A percentile compares a stretch with the other conserved stretches of the same genome.
Conservation (phyloP, 2,888 invertebrate genomes). For the Mythimna vitellina region DNA sequence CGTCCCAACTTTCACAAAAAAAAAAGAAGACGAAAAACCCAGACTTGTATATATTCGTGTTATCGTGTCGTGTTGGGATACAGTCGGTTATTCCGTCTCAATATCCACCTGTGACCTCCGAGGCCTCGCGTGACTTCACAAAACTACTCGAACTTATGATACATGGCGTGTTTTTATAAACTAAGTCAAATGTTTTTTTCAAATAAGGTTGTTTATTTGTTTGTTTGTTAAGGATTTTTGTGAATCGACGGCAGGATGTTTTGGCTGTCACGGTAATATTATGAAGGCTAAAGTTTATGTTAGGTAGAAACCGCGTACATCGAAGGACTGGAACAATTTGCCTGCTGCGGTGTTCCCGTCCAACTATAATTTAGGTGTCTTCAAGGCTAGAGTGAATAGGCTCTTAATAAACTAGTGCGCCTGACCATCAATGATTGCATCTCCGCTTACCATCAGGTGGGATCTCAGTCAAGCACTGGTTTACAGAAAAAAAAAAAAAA, state of each 20-base stretch:
- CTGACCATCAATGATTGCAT: too few species aligned
- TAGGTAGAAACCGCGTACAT: too few species aligned
- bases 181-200: constrained; percentile 9
- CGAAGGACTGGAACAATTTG: too few species aligned
- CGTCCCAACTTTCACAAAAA: constrained; percentile 21
- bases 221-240: background rate
- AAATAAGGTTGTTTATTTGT: background rate
- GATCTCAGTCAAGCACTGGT: too few species aligned
- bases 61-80: constrained; percentile 21
- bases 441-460: too few species aligned
- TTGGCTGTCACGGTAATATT: background rate
- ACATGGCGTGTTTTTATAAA: constrained; percentile 9
- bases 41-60: background rate
- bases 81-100: constrained; percentile 20
- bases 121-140: constrained; percentile 23
- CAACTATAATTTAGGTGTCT: too few species aligned
- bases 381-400: too few species aligned
- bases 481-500: too few species aligned
- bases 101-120: constrained; percentile 39
- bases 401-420: too few species aligned
- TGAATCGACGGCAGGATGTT: background rate
- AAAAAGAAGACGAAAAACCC: constrained; percentile 12
- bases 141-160: constrained; percentile 9
- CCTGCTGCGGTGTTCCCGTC: too few species aligned
- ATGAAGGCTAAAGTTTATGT: too few species aligned